Conservation (phyloP, 2,113 vertebrate species). For the Dermatemys mawii region DNA sequence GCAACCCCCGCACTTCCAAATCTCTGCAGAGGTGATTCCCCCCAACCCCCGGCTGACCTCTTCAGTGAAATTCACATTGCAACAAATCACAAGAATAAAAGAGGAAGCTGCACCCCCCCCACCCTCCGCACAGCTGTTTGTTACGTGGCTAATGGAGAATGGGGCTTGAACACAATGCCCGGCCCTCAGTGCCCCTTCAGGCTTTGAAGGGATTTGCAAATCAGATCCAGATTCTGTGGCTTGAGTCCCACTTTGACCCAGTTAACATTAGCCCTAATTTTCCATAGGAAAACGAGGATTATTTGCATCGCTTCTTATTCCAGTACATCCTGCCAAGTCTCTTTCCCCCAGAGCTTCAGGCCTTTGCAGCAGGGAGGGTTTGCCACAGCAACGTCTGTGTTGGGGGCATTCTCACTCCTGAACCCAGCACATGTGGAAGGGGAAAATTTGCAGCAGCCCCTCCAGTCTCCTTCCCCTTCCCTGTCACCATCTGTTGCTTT, state of each 20-base stretch:
- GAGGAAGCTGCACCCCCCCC: background rate
- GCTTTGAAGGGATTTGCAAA: background rate
- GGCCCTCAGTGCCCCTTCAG: background rate
- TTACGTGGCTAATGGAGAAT: background rate
- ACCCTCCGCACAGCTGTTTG: background rate
- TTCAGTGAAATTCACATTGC: background rate
- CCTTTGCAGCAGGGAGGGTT: background rate
- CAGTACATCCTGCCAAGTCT: fast-evolving
- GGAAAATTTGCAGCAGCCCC: background rate
- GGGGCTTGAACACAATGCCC: background rate
- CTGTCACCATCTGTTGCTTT: slow-evolving; percentile 34
- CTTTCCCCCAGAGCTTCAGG: background rate
- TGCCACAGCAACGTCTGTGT: background rate
- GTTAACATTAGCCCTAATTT: fast-evolving
- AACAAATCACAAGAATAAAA: background rate
- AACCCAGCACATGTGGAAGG: background rate
- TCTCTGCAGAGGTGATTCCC: background rate
- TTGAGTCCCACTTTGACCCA: background rate
- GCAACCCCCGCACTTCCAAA: background rate
- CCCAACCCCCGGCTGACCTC: background rate
- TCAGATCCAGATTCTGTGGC: background rate
- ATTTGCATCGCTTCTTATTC: background rate
- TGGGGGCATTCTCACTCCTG: background rate
- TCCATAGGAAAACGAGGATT: background rate
- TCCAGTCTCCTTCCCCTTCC: slow-evolving; percentile 1